Evolutionary conservation across 2,888 invertebrate species (phyloP).

Genomic region (Aporophyla nigra): DNA sequence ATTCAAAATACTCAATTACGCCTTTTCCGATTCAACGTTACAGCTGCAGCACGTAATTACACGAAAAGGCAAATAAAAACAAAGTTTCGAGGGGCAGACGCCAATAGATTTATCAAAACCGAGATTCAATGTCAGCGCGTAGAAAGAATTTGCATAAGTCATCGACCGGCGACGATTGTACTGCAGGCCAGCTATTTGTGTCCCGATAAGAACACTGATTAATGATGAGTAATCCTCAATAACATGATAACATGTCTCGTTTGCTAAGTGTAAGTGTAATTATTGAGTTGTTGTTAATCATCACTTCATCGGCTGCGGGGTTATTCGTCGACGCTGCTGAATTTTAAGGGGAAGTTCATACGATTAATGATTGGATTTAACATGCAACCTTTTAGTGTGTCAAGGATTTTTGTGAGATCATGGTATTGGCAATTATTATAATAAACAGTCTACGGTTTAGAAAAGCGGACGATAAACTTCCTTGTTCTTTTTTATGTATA

Average conservation of each 20-base stretch:
- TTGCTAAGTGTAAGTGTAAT: constrained; percentile 43
- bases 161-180: constrained; percentile 67
- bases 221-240: constrained; percentile 62
- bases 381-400: neutral
- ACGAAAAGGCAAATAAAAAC: constrained; percentile 22
- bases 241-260: constrained; percentile 59
- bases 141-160: constrained; percentile 73
- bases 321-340: neutral
- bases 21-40: neutral
- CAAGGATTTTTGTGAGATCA: constrained; percentile 19
- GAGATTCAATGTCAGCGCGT: constrained; percentile 66
- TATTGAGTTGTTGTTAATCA: constrained; percentile 31
- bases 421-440: neutral
- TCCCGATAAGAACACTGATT: constrained; percentile 60
- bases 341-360: neutral
- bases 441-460: neutral
- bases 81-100: constrained; percentile 33
- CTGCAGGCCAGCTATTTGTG: constrained; percentile 57
- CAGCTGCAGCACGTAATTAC: constrained; percentile 13
- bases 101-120: constrained; percentile 49
- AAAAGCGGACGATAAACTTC: neutral
- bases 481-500: neutral
- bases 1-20: constrained; percentile 23
- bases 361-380: constrained; percentile 5
- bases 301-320: neutral